phyloP scores from a whole-genome alignment of 2,888 invertebrate genomes.

The Theodoxus fluviatilis region DNA sequence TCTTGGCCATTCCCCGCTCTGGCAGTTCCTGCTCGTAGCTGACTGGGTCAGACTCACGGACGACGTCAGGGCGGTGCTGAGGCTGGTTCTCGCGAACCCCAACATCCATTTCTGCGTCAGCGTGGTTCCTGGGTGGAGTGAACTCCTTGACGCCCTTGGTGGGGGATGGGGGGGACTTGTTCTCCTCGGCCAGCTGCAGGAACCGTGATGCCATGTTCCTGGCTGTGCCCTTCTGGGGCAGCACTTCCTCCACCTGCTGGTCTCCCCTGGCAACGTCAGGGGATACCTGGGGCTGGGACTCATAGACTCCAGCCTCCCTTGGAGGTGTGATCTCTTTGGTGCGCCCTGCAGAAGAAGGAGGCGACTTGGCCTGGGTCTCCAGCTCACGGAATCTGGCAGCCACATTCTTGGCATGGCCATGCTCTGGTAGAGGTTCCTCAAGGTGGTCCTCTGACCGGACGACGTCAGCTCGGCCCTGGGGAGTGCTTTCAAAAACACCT shows the following conservation, averaged over 20 bases:
- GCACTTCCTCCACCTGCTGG: constrained; percentile 39
- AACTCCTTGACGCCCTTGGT: constrained; percentile 43
- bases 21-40: constrained; percentile 59
- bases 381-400: constrained; percentile 51
- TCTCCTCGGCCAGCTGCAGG: constrained; percentile 43
- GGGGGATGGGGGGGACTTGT: constrained; percentile 28
- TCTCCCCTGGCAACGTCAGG: constrained; percentile 44
- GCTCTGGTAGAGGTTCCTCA: constrained; percentile 48
- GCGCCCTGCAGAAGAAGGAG: constrained; percentile 42
- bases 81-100: constrained; percentile 58
- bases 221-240: constrained; percentile 52
- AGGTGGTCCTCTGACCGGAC: constrained; percentile 42
- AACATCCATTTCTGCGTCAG: constrained; percentile 40
- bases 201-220: constrained; percentile 49
- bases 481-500: constrained; percentile 54
- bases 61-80: constrained; percentile 60
- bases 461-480: constrained; percentile 44
- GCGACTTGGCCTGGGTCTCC: constrained; percentile 41
- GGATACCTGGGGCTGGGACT: constrained; percentile 42
- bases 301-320: constrained; percentile 47
- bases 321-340: constrained; percentile 52
- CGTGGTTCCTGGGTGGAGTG: constrained; percentile 45
- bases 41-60: constrained; percentile 63
- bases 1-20: constrained; percentile 78
- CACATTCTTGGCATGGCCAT: constrained; percentile 48